A percentile compares a stretch with the other conserved stretches of the same genome.
Evolutionary conservation across 2,888 invertebrate species (phyloP).

Genomic region (Argyresthia goedartella): DNA sequence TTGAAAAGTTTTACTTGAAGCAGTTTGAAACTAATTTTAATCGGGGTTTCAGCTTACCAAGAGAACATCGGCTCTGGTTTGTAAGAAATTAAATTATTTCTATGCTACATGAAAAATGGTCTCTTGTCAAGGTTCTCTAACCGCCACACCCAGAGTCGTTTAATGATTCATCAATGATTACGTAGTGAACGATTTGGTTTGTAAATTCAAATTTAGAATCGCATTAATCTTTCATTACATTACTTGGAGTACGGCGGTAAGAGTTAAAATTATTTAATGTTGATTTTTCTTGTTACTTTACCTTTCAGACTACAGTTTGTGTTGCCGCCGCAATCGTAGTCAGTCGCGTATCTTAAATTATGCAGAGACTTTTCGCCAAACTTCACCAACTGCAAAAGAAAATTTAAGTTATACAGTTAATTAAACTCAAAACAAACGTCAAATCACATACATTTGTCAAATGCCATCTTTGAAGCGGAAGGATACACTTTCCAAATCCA

Average conservation of each 20-base stretch:
- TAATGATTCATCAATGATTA: too few species aligned
- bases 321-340: slow-evolving; percentile 52
- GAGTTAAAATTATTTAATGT: too few species aligned
- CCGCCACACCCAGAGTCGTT: too few species aligned
- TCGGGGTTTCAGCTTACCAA: slow-evolving; percentile 13
- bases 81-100: slow-evolving; percentile 15
- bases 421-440: too few species aligned
- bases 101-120: slow-evolving; percentile 25
- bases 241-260: too few species aligned
- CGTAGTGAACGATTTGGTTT: too few species aligned
- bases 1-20: slow-evolving; percentile 6
- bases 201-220: too few species aligned
- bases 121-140: slow-evolving; percentile 14
- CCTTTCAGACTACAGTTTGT: slow-evolving; percentile 55
- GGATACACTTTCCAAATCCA: too few species aligned
- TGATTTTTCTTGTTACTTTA: slow-evolving; percentile 18
- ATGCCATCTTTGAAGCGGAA: too few species aligned
- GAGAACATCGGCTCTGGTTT: slow-evolving; percentile 16
- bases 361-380: slow-evolving; percentile 49
- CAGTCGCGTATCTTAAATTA: slow-evolving; percentile 44
- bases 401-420: too few species aligned
- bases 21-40: slow-evolving; percentile 8
- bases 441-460: too few species aligned
- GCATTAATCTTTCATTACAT: too few species aligned
- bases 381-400: slow-evolving; percentile 48